A percentile compares a stretch with the other conserved stretches of the same genome.
Conservation (phyloP, 2,797 vertebrate species). For the Falco novaeseelandiae region DNA sequence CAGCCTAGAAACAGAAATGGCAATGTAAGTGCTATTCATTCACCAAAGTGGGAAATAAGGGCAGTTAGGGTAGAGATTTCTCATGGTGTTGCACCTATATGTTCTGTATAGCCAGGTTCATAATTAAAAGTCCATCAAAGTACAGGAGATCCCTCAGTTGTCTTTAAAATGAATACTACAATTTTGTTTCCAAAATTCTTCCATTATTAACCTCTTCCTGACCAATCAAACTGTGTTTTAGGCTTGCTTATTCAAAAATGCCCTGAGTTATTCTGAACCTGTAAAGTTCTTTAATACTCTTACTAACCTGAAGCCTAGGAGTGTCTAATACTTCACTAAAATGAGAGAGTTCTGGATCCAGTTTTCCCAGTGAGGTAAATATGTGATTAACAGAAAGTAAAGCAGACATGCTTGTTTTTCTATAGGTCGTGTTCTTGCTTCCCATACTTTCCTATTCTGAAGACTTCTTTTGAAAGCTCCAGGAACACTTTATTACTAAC, state of each 20-base stretch:
- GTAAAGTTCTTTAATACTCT: neutral
- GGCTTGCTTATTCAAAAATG: neutral
- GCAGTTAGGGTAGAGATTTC: neutral
- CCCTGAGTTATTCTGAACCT: neutral
- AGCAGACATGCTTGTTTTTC: neutral
- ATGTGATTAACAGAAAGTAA: neutral
- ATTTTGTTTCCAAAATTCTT: neutral
- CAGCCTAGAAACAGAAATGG: neutral
- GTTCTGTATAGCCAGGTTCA: neutral
- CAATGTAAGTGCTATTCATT: neutral
- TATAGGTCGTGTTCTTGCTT: neutral
- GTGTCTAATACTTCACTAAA: neutral
- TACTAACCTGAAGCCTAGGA: neutral
- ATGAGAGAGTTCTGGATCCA: neutral
- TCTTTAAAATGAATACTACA: neutral
- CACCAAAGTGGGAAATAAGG: neutral
- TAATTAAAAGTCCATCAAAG: neutral
- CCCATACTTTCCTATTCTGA: neutral
- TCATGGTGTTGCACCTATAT: neutral
- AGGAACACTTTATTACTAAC: neutral
- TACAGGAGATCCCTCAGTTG: neutral
- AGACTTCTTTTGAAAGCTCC: neutral
- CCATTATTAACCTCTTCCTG: neutral
- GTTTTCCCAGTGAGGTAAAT: neutral
- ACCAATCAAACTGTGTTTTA: neutral